Percentiles rank a stretch among this genome's conserved stretches.
Conservation (phyloP, 2,888 invertebrate genomes). For the Drosophila nr. fundita region DNA sequence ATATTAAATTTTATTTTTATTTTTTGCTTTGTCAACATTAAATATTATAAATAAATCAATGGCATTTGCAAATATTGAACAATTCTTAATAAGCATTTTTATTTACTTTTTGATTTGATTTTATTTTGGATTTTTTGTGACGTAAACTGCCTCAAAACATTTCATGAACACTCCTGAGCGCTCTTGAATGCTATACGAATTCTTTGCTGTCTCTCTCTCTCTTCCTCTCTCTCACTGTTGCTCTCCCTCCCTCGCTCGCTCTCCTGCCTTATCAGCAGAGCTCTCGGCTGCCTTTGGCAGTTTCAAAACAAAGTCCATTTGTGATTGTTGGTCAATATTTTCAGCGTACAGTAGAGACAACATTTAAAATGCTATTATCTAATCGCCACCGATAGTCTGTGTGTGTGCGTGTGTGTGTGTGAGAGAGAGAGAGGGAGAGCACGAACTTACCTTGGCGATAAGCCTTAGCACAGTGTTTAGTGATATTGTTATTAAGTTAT, state of each 20-base stretch:
- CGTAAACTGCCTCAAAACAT: constrained; percentile 1
- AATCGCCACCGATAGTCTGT: constrained; percentile 47
- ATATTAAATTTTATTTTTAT: neutral
- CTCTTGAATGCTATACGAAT: neutral
- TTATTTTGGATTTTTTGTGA: neutral
- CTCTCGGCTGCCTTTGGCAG: constrained; percentile 30
- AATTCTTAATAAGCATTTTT: neutral
- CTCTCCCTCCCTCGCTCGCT: neutral
- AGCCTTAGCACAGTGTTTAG: constrained; percentile 62
- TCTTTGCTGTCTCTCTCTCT: constrained; percentile 3
- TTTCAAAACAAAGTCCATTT: constrained; percentile 75
- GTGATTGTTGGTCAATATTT: constrained; percentile 67
- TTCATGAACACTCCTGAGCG: constrained; percentile 13
- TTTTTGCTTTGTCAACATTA: neutral
- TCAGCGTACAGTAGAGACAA: constrained; percentile 74
- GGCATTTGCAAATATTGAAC: neutral
- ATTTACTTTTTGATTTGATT: neutral
- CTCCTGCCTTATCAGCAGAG: constrained; percentile 1
- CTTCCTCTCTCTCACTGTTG: neutral
- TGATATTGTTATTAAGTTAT: constrained; percentile 59
- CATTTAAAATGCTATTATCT: constrained; percentile 72
- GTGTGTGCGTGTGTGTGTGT: constrained; percentile 13
- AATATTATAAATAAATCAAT: neutral
- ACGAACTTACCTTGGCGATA: constrained; percentile 58
- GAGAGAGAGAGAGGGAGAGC: constrained; percentile 13